These are phyloP conservation scores for Platichthys stellatus DNA, from an alignment of 2,113 vertebrate genomes.

Conservation along the genomic window DNA sequence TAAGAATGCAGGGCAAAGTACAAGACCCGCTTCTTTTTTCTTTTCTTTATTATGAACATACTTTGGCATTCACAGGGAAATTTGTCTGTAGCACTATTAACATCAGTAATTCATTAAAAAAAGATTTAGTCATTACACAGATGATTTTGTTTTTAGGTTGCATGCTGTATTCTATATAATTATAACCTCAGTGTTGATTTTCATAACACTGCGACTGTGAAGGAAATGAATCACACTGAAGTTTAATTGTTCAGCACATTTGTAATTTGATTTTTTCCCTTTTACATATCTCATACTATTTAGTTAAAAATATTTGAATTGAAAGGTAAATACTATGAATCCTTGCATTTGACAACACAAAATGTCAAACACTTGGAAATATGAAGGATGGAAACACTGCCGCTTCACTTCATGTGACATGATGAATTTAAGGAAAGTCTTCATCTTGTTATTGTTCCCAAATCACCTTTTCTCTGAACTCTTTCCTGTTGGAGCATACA, in stretches of 20 bases:
- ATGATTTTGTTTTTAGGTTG: slow-evolving; percentile 26
- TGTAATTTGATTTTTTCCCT: slow-evolving; percentile 6
- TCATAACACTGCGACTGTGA: slow-evolving; percentile 43
- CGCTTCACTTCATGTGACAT: slow-evolving; percentile 34
- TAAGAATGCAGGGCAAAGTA: slow-evolving; percentile 51
- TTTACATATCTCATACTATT: background rate
- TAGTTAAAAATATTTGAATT: background rate
- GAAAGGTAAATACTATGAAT: slow-evolving; percentile 15
- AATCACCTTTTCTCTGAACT: slow-evolving; percentile 37
- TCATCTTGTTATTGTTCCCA: slow-evolving; percentile 53
- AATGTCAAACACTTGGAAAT: slow-evolving; percentile 24
- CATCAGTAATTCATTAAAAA: slow-evolving; percentile 53
- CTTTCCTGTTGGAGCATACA: slow-evolving; percentile 57
- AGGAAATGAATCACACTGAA: slow-evolving; percentile 19
- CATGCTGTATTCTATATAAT: slow-evolving; percentile 17
- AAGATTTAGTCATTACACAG: slow-evolving; percentile 33
- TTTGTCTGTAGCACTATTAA: slow-evolving; percentile 54
- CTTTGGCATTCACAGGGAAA: slow-evolving; percentile 34
- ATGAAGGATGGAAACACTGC: slow-evolving; percentile 33
- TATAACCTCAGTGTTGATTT: slow-evolving; percentile 34
- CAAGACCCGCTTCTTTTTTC: slow-evolving; percentile 32
- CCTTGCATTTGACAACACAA: slow-evolving; percentile 22
- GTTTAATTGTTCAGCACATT: slow-evolving; percentile 37
- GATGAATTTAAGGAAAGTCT: slow-evolving; percentile 34
- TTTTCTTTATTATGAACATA: slow-evolving; percentile 28